phyloP scores from a whole-genome alignment of 1,140 invertebrate genomes.

The Coptotermes formosanus region DNA sequence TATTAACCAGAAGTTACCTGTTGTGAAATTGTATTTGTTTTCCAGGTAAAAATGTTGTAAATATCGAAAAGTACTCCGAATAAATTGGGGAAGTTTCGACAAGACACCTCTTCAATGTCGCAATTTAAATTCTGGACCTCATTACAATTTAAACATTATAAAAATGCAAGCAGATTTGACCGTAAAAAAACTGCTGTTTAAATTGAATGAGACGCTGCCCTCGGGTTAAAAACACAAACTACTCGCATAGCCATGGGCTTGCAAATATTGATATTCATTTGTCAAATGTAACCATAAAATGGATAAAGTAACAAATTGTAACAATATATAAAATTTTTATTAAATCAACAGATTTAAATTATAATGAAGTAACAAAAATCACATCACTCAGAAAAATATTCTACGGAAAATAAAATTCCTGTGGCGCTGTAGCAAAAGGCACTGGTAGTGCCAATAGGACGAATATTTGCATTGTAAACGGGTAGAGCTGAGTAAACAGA shows the following conservation, averaged over 20 bases:
- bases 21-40: too few species aligned
- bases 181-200: too few species aligned
- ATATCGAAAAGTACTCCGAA: too few species aligned
- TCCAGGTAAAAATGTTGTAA: too few species aligned
- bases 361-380: neutral
- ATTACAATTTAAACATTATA: too few species aligned
- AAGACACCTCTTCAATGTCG: too few species aligned
- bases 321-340: neutral
- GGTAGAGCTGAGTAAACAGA: conserved; percentile 7
- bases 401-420: neutral
- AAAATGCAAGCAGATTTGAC: too few species aligned
- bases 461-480: conserved; percentile 12
- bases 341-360: neutral
- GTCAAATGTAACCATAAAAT: neutral
- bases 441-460: neutral
- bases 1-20: too few species aligned
- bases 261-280: neutral
- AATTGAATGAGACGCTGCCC: neutral
- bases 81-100: too few species aligned
- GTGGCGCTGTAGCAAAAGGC: neutral
- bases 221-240: neutral
- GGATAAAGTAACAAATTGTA: neutral
- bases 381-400: neutral
- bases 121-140: too few species aligned
- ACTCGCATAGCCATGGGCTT: too few species aligned